A percentile compares a stretch with the other conserved stretches of the same genome.
phyloP scores from a whole-genome alignment of 1,140 invertebrate species.

The Drosophila melanica region DNA sequence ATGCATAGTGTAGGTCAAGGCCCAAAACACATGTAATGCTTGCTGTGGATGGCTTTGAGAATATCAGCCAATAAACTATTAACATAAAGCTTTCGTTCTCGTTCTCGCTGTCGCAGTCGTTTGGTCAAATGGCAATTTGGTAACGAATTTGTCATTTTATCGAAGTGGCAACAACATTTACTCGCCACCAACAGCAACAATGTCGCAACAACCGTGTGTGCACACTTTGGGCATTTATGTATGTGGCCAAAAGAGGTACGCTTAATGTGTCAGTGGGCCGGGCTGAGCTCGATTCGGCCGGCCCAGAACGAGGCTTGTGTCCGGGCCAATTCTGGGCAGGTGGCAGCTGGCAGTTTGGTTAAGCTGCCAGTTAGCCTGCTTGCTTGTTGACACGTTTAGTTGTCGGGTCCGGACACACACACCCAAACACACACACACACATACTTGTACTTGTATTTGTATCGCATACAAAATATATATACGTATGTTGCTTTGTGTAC shows the following conservation, averaged over 20 bases:
- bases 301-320: slow-evolving; percentile 14
- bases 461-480: slow-evolving; percentile 12
- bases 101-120: slow-evolving; percentile 25
- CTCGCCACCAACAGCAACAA: slow-evolving; percentile 50
- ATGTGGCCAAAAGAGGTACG: slow-evolving; percentile 62
- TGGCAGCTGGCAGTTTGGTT: slow-evolving; percentile 5
- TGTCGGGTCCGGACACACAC: slow-evolving; percentile 44
- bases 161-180: slow-evolving; percentile 72
- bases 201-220: slow-evolving; percentile 37
- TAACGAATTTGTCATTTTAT: slow-evolving; percentile 75
- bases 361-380: slow-evolving; percentile 61
- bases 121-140: slow-evolving; percentile 66
- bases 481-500: slow-evolving; percentile 27
- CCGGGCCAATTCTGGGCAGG: slow-evolving; percentile 48
- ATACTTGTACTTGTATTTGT: slow-evolving; percentile 6
- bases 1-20: slow-evolving; percentile 71
- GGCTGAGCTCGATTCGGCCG: neutral
- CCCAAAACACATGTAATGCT: slow-evolving; percentile 52
- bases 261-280: slow-evolving; percentile 74
- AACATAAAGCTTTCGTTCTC: slow-evolving; percentile 53
- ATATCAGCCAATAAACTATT: slow-evolving; percentile 73
- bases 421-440: slow-evolving; percentile 2
- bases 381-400: slow-evolving; percentile 80
- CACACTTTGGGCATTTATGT: slow-evolving; percentile 47
- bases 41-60: slow-evolving; percentile 25